phyloP scores from a whole-genome alignment of 2,113 vertebrate species.

The Apteryx owenii region DNA sequence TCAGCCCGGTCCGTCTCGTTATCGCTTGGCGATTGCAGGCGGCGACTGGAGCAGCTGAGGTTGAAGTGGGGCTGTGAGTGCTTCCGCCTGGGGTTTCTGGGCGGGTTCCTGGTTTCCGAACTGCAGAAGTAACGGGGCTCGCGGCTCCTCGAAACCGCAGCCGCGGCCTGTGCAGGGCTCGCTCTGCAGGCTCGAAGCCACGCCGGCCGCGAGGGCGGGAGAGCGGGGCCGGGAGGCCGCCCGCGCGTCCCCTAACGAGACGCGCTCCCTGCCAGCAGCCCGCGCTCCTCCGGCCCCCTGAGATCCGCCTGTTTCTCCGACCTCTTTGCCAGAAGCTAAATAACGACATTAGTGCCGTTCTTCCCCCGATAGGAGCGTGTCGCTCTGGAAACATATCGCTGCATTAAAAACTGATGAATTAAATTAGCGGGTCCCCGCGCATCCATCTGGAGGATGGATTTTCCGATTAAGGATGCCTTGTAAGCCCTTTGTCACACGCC shows the following conservation, averaged over 20 bases:
- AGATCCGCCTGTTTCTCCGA: fast-evolving
- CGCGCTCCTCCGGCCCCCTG: not conserved
- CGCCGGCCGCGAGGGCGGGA: no score
- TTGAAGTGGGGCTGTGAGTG: no score
- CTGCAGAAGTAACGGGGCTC: no score
- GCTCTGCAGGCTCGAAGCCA: no score
- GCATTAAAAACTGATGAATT: conserved; percentile 3
- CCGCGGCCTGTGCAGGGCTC: no score
- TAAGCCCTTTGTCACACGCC: not conserved
- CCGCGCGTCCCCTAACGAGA: no score
- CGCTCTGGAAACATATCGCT: not conserved
- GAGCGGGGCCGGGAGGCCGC: no score
- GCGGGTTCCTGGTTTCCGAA: no score
- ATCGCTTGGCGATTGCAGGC: no score
- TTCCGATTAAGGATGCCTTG: not conserved
- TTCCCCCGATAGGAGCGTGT: not conserved
- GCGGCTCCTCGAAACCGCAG: no score
- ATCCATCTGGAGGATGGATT: conserved; percentile 29
- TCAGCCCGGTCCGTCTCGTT: not conserved
- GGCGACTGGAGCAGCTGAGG: no score
- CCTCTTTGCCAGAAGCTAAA: not conserved
- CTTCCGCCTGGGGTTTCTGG: no score
- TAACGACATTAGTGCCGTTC: not conserved
- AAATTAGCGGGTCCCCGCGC: not conserved
- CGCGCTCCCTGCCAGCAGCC: not conserved